Percentiles rank a stretch among this genome's conserved stretches.
These are phyloP conservation scores for Camponotus vicinus DNA, from an alignment of 1,140 invertebrate species.

Conservation along the genomic window DNA sequence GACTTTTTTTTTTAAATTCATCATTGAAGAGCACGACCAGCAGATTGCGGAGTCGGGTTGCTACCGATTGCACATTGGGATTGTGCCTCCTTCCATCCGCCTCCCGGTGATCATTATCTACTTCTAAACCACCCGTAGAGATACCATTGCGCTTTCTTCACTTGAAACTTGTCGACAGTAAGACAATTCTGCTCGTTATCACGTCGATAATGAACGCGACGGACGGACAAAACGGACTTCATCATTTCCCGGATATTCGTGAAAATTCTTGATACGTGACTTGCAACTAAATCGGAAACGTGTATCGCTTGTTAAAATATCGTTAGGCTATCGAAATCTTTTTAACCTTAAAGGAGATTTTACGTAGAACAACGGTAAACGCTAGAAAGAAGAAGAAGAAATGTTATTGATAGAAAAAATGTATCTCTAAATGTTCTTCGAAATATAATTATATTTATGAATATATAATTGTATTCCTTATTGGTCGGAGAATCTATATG, in stretches of 20 bases:
- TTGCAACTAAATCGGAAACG: not conserved
- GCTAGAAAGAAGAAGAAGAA: not conserved
- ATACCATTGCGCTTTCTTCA: not conserved
- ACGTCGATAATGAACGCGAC: conserved; percentile 38
- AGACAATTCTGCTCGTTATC: conserved; percentile 62
- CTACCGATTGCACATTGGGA: not conserved
- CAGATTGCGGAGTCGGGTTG: not conserved
- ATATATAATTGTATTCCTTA: conserved; percentile 16
- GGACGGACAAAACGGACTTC: not conserved
- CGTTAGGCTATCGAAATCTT: too few species aligned
- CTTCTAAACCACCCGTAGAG: not conserved
- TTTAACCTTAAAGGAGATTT: conserved; percentile 1
- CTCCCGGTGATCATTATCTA: conserved; percentile 23
- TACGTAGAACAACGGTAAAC: not conserved
- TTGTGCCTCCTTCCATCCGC: too few species aligned
- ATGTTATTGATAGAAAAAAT: not conserved
- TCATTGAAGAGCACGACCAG: not conserved
- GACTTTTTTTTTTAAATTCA: not conserved
- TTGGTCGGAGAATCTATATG: not conserved
- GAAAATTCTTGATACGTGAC: not conserved
- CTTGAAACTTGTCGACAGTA: conserved; percentile 28
- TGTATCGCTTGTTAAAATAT: conserved; percentile 4
- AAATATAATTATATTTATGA: conserved; percentile 12
- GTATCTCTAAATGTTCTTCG: not conserved
- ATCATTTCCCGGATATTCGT: conserved; percentile 32